Evolutionary conservation across 2,888 invertebrate genomes (phyloP).

Genomic region (Luffia ferchaultella): DNA sequence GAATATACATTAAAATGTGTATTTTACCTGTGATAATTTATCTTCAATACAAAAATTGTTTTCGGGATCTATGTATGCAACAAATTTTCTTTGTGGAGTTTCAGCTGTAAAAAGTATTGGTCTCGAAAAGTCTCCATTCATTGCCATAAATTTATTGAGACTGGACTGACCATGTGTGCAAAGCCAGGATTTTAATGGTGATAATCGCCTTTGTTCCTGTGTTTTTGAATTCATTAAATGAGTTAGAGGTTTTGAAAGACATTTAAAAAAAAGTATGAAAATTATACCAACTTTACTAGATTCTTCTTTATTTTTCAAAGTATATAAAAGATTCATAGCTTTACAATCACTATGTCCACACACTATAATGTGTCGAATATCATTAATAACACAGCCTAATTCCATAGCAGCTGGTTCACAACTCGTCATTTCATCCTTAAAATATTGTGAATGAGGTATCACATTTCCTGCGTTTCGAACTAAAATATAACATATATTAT

Average conservation of each 20-base stretch:
- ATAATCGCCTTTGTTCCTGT: constrained; percentile 79
- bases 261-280: constrained; percentile 1
- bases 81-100: constrained; percentile 86
- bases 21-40: constrained; percentile 87
- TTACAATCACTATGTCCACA: constrained; percentile 99
- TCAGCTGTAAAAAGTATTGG: constrained; percentile 88
- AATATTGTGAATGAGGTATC: constrained; percentile 90
- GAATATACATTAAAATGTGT: too few species aligned
- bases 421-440: constrained; percentile 85
- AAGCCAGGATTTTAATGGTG: constrained; percentile 91
- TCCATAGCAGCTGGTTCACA: constrained; percentile 97
- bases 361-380: constrained; percentile 91
- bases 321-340: constrained; percentile 93
- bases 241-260: not conserved
- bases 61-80: constrained; percentile 94
- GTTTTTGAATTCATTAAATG: constrained; percentile 17
- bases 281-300: constrained; percentile 46
- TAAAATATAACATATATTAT: constrained; percentile 39
- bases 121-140: constrained; percentile 69
- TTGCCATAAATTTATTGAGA: constrained; percentile 81
- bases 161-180: constrained; percentile 86
- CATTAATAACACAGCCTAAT: constrained; percentile 90
- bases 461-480: constrained; percentile 97
- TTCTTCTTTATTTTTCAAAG: constrained; percentile 80
- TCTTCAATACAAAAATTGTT: constrained; percentile 88